These are phyloP conservation scores for Ardeotis arabs DNA, from an alignment of 2,113 vertebrate genomes.

Conservation along the genomic window DNA sequence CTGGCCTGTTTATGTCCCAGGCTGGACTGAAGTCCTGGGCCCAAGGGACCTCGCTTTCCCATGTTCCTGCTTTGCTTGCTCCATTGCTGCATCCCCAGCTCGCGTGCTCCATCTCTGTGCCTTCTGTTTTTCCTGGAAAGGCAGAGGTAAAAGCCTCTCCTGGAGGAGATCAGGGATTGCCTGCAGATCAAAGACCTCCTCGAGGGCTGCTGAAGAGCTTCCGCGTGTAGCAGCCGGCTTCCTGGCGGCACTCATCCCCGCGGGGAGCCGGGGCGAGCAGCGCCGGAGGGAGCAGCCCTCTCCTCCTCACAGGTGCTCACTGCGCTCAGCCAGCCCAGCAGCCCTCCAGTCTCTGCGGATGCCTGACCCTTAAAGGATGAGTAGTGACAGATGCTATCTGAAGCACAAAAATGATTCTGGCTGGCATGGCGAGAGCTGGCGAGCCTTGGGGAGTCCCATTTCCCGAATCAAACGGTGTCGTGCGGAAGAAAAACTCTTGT, in stretches of 20 bases:
- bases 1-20: background rate
- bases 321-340: background rate
- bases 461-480: background rate
- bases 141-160: background rate
- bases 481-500: background rate
- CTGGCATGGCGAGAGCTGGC: background rate
- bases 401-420: background rate
- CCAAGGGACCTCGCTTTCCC: background rate
- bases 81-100: background rate
- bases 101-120: background rate
- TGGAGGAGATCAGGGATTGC: conserved; percentile 1
- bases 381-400: conserved; percentile 13
- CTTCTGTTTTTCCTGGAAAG: background rate
- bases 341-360: background rate
- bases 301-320: background rate
- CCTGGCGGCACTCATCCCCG: background rate
- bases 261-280: background rate
- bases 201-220: conserved; percentile 8
- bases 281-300: background rate
- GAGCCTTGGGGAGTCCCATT: background rate
- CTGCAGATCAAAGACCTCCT: conserved; percentile 7
- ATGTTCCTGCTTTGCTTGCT: background rate
- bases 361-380: conserved; percentile 21
- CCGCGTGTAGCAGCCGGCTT: background rate
- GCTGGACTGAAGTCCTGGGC: background rate